Base-by-base conservation (phyloP, 30 jellyfish, hydroid and myxozoan species). In the Aurelia aurita complex sp. Pacific region DNA sequence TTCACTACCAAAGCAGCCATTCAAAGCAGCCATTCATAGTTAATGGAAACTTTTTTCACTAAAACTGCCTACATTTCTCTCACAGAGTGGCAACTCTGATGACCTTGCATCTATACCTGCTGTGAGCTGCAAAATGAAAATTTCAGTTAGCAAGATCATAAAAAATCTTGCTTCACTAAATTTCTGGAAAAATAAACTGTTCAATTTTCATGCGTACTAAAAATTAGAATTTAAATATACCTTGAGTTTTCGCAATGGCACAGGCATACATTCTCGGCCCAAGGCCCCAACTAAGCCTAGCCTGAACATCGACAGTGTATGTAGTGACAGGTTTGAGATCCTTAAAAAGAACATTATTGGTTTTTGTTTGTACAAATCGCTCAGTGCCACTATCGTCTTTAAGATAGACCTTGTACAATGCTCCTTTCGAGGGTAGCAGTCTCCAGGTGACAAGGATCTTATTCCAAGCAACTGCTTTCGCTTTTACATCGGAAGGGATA, bases 231-330 rank as follows among this genome's bases (percentile, higher is more conserved):
- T 3, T 8, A 82, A 15, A 79, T 46, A 7, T 46, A 65, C 80
- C 80, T 79, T 65, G 33, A 52, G 81, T 65, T 79, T 17, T 68
- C 2, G 36, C 81, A 51, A 64, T 32, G 16, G 65, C 36, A 13
- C 35, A 33, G 16, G 46, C 81, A 43, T 62, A 46, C 43, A 62
- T 55, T 51, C 55, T 77, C 15, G 68, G 87, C 1, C 87, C 87
- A 36, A 61, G 77, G 42, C 87, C 87, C 87, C 87, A 77, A 2
- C 52, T 16, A 40, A 77, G 66, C 17, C 17, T 62, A 2, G 75
- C 67, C 52, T 77, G 87, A 53, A 77, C 62, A 19, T 77, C 67
- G 2, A 61, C 77, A 13, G 77, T 17, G n/a, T 77, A 77, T 9
- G 77, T 77, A 5, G 79, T 77, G 11, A 77, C 50, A 9, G 87